Base-by-base conservation (phyloP, 2,797 vertebrate species). In the Sarcophilus harrisii region DNA sequence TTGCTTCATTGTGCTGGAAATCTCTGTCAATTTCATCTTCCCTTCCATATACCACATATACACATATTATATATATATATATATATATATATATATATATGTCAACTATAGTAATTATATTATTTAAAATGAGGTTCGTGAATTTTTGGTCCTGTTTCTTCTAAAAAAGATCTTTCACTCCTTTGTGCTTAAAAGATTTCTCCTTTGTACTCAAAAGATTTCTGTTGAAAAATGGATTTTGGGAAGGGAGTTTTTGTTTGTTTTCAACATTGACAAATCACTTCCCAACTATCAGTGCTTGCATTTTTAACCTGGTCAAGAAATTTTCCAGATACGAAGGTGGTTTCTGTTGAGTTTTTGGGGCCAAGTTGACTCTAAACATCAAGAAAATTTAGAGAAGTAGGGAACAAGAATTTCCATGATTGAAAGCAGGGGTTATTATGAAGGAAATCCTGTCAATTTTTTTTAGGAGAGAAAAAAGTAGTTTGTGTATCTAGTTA, bases 281-380 rank as follows among this genome's bases (percentile, higher is more conserved):
- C 89, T 93, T 94, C 62, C 95, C 21, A 87, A 9, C 24, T 28
- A 87, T 97, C 66, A 91, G 92, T 96, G 93, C 94, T 94, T 90
- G 29, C 28, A 87, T 95, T 97, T 52, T 97, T 94, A 91, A 28
- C 21, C 81, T 96, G 90, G 32, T 58, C 95, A 52, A 81, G 87
- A 96, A 98, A 96, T 93, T 95, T 94, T 97, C 93, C 38, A 93
- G 28, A n/a, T 94, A 95, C 97, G 96, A 97, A 90, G 57, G 11
- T 12, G 92, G 87, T n/a, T 3, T 95, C 45, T 57, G 54, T 97
- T 97, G 97, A 55, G 52, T 95, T 95, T 98, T 97, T 94, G 94
- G 58, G 94, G 92, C 96, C 95, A 90, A 21, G 55, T 95, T 95
- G 90, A 27, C 60, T 97, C 96, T 92, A 90, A 73, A 94, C 94